Conservation (phyloP, 92 coral and sea anemone species). For the Muricea muricata region DNA sequence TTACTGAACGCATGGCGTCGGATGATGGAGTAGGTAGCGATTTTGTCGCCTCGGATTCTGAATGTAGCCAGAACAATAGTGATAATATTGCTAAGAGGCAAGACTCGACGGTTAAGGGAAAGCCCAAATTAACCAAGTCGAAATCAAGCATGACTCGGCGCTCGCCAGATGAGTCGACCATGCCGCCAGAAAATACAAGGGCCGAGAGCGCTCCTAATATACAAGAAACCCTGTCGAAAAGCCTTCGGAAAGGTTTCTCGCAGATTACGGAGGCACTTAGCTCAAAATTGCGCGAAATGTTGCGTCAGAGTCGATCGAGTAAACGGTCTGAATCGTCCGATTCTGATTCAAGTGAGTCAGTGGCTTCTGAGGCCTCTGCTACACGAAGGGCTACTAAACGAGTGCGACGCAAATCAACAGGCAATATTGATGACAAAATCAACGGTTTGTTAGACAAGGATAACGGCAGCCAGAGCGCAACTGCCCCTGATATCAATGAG, state of each 20-base stretch:
- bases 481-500: too few relatives aligned
- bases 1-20: too few relatives aligned
- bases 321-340: neutral
- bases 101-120: too few relatives aligned
- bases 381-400: neutral
- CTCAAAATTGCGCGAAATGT: too few relatives aligned
- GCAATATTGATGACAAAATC: neutral
- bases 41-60: neutral
- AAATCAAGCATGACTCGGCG: too few relatives aligned
- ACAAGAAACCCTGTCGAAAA: neutral
- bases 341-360: neutral
- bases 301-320: neutral
- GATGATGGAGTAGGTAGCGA: too few relatives aligned
- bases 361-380: neutral
- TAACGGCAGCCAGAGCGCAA: too few relatives aligned
- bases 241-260: neutral
- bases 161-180: too few relatives aligned
- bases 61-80: neutral
- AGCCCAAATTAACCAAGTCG: too few relatives aligned
- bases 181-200: too few relatives aligned
- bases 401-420: neutral
- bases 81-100: too few relatives aligned
- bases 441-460: neutral
- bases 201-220: neutral
- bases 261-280: neutral